Evolutionary conservation across 2,888 invertebrate genomes (phyloP).

Genomic region (Campoplex nolae): DNA sequence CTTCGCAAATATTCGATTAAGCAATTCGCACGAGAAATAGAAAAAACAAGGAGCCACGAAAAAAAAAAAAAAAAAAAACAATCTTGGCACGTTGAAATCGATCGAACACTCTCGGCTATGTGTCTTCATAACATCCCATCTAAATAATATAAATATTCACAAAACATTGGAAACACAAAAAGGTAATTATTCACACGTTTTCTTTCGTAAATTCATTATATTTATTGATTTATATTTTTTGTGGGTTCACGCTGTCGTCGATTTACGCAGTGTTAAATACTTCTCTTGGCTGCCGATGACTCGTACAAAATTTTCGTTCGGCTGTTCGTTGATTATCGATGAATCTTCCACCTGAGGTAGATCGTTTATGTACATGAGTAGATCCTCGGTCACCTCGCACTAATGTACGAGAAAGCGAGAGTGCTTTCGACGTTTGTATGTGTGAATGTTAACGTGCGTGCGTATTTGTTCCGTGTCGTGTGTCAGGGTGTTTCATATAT

Average conservation of each 20-base stretch:
- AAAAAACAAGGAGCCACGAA: background rate
- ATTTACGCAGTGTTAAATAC: slow-evolving; percentile 5
- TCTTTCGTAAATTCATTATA: slow-evolving; percentile 32
- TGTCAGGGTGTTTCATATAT: background rate
- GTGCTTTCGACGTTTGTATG: slow-evolving; percentile 45
- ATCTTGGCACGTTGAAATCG: slow-evolving; percentile 57
- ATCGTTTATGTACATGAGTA: slow-evolving; percentile 12
- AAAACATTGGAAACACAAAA: slow-evolving; percentile 53
- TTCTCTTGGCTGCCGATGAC: slow-evolving; percentile 49
- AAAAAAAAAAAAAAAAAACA: slow-evolving; percentile 33
- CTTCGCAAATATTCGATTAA: slow-evolving; percentile 24
- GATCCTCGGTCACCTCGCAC: background rate
- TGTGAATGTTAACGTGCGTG: slow-evolving; percentile 8
- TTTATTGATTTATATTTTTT: slow-evolving; percentile 19
- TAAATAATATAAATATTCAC: slow-evolving; percentile 57
- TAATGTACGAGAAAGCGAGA: slow-evolving; percentile 9
- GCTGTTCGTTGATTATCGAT: slow-evolving; percentile 31
- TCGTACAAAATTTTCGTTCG: slow-evolving; percentile 35
- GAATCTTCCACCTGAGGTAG: slow-evolving; percentile 45
- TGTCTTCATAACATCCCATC: slow-evolving; percentile 63
- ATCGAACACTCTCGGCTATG: slow-evolving; percentile 53
- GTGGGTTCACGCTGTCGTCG: slow-evolving; percentile 25
- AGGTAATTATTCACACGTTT: slow-evolving; percentile 10
- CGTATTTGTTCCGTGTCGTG: slow-evolving; percentile 1
- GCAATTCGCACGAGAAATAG: slow-evolving; percentile 27